These are phyloP conservation scores for Ascaphus truei DNA, from an alignment of 2,113 vertebrate species.

Conservation along the genomic window DNA sequence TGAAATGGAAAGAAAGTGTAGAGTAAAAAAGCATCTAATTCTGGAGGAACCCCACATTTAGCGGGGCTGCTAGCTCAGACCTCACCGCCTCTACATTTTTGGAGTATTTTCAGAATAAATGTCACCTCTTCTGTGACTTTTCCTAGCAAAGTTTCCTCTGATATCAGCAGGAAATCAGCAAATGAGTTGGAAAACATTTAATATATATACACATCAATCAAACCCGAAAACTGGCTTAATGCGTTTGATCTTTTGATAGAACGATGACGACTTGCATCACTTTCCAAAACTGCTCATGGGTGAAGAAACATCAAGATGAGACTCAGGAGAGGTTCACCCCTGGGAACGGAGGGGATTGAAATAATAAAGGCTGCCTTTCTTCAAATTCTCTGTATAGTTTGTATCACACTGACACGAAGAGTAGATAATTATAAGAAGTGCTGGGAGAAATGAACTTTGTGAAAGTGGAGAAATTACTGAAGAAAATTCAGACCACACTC, in stretches of 20 bases:
- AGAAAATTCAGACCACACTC: too few species aligned
- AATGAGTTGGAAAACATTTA: constrained; percentile 51
- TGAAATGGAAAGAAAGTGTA: not conserved
- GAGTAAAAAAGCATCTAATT: not conserved
- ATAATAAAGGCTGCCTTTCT: too few species aligned
- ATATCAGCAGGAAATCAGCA: constrained; percentile 46
- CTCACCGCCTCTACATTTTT: not conserved
- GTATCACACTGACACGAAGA: too few species aligned
- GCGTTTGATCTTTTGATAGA: constrained; percentile 40
- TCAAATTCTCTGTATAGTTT: too few species aligned
- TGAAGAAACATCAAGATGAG: not conserved
- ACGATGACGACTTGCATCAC: constrained; percentile 23
- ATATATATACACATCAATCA: constrained; percentile 48
- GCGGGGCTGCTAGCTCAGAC: not conserved
- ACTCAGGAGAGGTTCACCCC: not conserved
- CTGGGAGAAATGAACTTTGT: too few species aligned
- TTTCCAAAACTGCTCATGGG: constrained; percentile 8
- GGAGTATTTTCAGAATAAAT: not conserved
- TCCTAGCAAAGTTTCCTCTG: constrained; percentile 40
- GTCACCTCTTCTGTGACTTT: constrained; percentile 18
- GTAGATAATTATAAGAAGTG: too few species aligned
- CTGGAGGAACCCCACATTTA: not conserved
- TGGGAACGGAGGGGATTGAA: too few species aligned
- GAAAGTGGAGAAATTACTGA: too few species aligned
- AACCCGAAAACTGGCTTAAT: constrained; percentile 30